phyloP scores from a whole-genome alignment of 2,888 invertebrate species.

The Rhorus exstirpatorius region DNA sequence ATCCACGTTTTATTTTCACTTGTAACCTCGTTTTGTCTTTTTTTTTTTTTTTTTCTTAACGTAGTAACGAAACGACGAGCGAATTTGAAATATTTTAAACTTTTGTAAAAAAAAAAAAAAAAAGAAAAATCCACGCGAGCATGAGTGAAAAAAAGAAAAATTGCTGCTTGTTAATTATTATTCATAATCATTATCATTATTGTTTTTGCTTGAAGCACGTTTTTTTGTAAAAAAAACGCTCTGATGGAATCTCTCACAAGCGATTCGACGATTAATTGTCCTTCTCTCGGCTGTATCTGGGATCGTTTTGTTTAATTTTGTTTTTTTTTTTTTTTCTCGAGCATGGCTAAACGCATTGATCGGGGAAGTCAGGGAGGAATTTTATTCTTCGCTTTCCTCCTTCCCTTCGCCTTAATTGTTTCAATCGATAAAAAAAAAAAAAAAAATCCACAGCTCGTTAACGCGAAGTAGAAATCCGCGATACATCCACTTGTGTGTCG shows the following conservation, averaged over 20 bases:
- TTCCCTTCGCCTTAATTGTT: slow-evolving; percentile 8
- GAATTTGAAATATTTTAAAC: too few relatives aligned
- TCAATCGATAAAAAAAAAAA: too few relatives aligned
- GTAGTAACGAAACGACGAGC: not conserved
- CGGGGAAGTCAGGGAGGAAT: slow-evolving; percentile 10
- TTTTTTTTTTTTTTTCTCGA: slow-evolving; percentile 46
- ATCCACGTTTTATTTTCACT: slow-evolving; percentile 1
- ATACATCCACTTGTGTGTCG: slow-evolving; percentile 55
- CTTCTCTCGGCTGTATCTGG: slow-evolving; percentile 41
- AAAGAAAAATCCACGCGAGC: slow-evolving; percentile 26
- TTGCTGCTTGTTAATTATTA: slow-evolving; percentile 2
- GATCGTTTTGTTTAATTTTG: slow-evolving; percentile 38
- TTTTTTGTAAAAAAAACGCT: slow-evolving; percentile 29
- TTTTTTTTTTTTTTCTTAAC: slow-evolving; percentile 11
- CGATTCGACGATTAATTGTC: not conserved
- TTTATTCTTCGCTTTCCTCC: not conserved
- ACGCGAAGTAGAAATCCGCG: slow-evolving; percentile 49
- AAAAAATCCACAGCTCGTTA: slow-evolving; percentile 55
- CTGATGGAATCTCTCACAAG: slow-evolving; percentile 25
- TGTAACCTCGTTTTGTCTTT: not conserved
- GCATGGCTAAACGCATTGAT: slow-evolving; percentile 56
- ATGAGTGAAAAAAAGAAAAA: slow-evolving; percentile 30
- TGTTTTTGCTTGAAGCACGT: slow-evolving; percentile 62
- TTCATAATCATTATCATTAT: slow-evolving; percentile 4
- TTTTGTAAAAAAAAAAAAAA: too few relatives aligned